These are phyloP conservation scores for Emydoidea blandingii DNA, from an alignment of 2,797 vertebrate genomes.

Conservation along the genomic window DNA sequence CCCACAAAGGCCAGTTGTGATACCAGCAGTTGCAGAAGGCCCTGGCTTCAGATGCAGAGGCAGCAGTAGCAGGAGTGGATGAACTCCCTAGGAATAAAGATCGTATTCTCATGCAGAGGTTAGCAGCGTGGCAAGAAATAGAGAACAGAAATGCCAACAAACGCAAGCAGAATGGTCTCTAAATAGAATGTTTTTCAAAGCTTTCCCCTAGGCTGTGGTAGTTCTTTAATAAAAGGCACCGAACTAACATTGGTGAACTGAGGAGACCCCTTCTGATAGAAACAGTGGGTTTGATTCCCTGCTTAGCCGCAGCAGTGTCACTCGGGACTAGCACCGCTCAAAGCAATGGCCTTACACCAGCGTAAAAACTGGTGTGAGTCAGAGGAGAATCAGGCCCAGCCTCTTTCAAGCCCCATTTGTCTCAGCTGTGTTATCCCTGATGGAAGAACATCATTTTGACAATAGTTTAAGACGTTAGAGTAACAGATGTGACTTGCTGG, in stretches of 20 bases:
- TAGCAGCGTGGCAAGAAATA: not conserved
- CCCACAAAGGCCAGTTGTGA: not conserved
- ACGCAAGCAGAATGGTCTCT: accelerated
- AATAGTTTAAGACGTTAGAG: not conserved
- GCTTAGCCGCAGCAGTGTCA: accelerated
- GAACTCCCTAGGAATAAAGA: not conserved
- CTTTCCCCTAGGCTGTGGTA: not conserved
- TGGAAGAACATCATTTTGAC: not conserved
- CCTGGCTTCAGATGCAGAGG: not conserved
- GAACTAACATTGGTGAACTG: accelerated
- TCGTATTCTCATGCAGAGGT: not conserved
- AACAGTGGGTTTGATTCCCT: not conserved
- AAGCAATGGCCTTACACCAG: accelerated
- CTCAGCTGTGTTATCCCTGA: not conserved
- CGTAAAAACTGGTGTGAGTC: accelerated
- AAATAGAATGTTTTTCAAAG: not conserved
- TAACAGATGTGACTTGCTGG: not conserved
- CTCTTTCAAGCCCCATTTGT: not conserved
- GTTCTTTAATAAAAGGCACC: not conserved
- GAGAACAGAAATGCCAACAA: conserved; percentile 1
- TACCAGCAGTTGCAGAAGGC: not conserved
- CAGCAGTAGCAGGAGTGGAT: not conserved
- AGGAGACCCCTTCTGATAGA: not conserved
- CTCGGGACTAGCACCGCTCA: not conserved
- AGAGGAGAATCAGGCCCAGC: not conserved